These are phyloP conservation scores for Ptilorrhoa leucosticta DNA, from an alignment of 2,113 vertebrate species.

Conservation along the genomic window DNA sequence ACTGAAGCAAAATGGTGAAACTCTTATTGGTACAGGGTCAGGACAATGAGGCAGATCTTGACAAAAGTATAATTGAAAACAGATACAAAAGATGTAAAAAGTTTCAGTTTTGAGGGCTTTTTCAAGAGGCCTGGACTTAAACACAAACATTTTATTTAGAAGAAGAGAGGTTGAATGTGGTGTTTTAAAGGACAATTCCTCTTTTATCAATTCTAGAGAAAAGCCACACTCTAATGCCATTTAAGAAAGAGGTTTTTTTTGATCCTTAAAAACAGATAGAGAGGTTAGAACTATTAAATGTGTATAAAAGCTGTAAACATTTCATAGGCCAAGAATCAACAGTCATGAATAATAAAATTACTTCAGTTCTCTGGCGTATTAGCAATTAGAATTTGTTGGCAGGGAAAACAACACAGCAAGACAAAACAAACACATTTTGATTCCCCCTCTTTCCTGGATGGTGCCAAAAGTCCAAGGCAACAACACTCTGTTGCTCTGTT, in stretches of 20 bases:
- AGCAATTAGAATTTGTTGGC: conserved; percentile 28
- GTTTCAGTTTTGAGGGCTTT: background rate
- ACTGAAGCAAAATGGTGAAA: background rate
- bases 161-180: background rate
- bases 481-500: background rate
- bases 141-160: background rate
- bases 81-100: background rate
- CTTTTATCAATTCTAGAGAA: background rate
- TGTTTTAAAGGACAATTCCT: background rate
- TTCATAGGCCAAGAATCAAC: conserved; percentile 3
- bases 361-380: conserved; percentile 39
- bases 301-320: background rate
- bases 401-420: conserved; percentile 22
- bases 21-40: background rate
- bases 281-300: background rate
- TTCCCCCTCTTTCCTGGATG: background rate
- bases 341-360: conserved; percentile 7
- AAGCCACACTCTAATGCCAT: background rate
- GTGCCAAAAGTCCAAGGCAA: conserved; percentile 59
- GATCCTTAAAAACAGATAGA: background rate
- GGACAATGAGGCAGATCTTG: background rate
- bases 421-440: conserved; percentile 39
- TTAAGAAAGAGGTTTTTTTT: background rate
- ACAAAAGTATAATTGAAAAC: background rate
- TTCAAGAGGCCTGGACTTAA: background rate